These are phyloP conservation scores for Carcharodon carcharias DNA, from an alignment of 2,797 vertebrate species.

Conservation along the genomic window DNA sequence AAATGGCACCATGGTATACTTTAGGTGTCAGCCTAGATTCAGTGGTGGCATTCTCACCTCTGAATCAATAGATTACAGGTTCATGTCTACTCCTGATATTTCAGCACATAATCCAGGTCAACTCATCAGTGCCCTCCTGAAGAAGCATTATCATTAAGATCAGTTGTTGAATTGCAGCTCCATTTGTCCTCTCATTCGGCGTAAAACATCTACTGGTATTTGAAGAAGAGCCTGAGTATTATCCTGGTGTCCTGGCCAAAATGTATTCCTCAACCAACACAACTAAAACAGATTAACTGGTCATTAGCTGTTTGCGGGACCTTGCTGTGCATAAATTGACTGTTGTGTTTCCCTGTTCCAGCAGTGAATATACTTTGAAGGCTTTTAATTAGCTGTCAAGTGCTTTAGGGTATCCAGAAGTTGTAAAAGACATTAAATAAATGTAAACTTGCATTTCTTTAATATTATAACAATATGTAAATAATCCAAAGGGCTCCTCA, in stretches of 20 bases:
- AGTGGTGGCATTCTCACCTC: not conserved
- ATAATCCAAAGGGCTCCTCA: not conserved
- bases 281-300: not conserved
- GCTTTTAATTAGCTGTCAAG: not conserved
- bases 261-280: not conserved
- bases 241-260: not conserved
- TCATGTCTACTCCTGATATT: not conserved
- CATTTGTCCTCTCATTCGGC: not conserved
- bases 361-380: not conserved
- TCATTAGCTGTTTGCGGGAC: not conserved
- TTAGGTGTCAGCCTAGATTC: not conserved
- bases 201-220: not conserved
- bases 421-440: not conserved
- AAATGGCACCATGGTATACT: not conserved
- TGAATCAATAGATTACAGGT: not conserved
- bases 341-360: not conserved
- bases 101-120: not conserved
- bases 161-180: not conserved
- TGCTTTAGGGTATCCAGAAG: not conserved
- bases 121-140: not conserved
- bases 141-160: not conserved
- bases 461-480: not conserved
- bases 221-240: not conserved
- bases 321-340: not conserved
- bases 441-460: not conserved